phyloP scores from a whole-genome alignment of 2,888 invertebrate genomes.

The Thumatha senex region DNA sequence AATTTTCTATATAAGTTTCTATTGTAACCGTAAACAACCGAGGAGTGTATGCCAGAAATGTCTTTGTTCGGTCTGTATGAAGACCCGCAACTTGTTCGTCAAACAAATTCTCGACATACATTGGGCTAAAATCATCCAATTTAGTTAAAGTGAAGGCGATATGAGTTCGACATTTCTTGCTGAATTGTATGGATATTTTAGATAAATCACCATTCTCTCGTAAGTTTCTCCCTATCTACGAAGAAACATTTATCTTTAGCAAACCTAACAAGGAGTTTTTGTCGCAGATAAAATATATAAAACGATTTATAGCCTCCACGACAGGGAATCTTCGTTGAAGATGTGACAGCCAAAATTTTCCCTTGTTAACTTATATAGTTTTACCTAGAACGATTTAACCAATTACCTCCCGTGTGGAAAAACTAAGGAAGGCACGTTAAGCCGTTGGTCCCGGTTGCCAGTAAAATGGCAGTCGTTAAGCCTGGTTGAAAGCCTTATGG shows the following conservation, averaged over 20 bases:
- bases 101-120: constrained; percentile 77
- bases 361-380: neutral
- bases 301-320: constrained; percentile 45
- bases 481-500: too few species aligned
- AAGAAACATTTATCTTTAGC: constrained; percentile 74
- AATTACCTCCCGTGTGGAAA: too few species aligned
- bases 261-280: constrained; percentile 63
- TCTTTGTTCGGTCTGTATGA: constrained; percentile 64
- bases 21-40: constrained; percentile 71
- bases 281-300: constrained; percentile 44
- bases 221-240: constrained; percentile 70
- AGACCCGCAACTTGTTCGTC: constrained; percentile 69
- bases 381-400: too few species aligned
- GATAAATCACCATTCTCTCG: constrained; percentile 76
- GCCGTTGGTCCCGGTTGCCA: too few species aligned
- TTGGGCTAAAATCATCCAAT: constrained; percentile 77
- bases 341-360: neutral
- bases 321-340: constrained; percentile 13
- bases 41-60: constrained; percentile 67
- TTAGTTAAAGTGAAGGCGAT: constrained; percentile 75
- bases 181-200: constrained; percentile 79
- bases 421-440: too few species aligned
- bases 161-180: constrained; percentile 73
- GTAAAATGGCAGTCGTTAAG: too few species aligned
- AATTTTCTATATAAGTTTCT: constrained; percentile 59